A percentile compares a stretch with the other conserved stretches of the same genome.
phyloP scores from a whole-genome alignment of 2,888 invertebrate species.

The Pristionchus japonicus region DNA sequence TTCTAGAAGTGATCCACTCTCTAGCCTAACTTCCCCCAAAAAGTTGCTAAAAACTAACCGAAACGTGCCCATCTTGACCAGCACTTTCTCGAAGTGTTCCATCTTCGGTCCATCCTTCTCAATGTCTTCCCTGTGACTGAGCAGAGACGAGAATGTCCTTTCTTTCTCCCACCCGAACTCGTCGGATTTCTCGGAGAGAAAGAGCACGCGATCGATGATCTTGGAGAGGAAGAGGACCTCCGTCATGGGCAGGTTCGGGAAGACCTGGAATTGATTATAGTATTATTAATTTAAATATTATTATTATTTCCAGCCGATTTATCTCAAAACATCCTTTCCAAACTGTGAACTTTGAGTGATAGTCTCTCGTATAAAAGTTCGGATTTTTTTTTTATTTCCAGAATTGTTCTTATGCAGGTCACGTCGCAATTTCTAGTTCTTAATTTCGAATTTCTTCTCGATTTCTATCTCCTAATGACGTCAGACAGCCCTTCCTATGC shows the following conservation, averaged over 20 bases:
- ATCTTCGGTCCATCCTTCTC: constrained; percentile 63
- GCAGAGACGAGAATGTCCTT: constrained; percentile 60
- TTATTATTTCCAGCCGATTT: no score
- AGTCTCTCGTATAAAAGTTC: no score
- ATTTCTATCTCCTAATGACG: no score
- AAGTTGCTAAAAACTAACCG: constrained; percentile 50
- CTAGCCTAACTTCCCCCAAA: no score
- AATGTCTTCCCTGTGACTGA: constrained; percentile 67
- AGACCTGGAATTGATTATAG: constrained; percentile 52
- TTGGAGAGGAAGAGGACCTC: constrained; percentile 73
- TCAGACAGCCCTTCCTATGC: no score
- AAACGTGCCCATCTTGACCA: constrained; percentile 64
- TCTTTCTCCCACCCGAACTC: constrained; percentile 67
- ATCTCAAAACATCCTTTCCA: no score
- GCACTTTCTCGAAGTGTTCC: constrained; percentile 71
- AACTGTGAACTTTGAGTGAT: no score
- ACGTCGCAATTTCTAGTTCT: no score
- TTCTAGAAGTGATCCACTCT: constrained; percentile 73
- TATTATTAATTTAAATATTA: background rate
- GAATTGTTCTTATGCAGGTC: no score
- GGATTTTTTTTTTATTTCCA: no score
- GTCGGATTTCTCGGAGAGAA: constrained; percentile 67
- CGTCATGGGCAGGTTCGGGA: constrained; percentile 73
- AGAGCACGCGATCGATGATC: constrained; percentile 67
- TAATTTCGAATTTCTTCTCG: no score